Base-by-base conservation (phyloP, 2,888 invertebrate species). In the Vesta saturnalis region DNA sequence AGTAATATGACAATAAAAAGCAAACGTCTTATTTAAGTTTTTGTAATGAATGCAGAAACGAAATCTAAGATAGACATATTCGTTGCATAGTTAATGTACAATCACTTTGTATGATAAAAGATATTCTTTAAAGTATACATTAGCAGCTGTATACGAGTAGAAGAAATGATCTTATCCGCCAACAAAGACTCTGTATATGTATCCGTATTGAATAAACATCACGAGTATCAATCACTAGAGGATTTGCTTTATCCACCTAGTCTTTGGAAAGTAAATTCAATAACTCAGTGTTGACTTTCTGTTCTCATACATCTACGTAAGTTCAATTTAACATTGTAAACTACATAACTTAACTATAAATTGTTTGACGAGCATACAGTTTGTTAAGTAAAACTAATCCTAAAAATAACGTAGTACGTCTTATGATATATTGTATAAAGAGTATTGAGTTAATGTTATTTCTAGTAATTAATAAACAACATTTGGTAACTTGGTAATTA, bases 271-370 rank as follows among this genome's bases (percentile, higher is more conserved):
- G 77, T 76, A 77, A 76, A 78, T 78, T 78, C 79, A 77, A 78
- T 79, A 79, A 79, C 78, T 78, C 79, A 79, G 76, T 76, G 76
- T 78, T 76, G 78, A 77, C 77, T 78, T 75, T 77, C 75, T 69
- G 73, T 74, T 77, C 76, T 75, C 72, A 58, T 59, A 58, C 59
- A 69, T 67, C 70, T 67, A 71, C 67, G 70, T 63, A 67, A 60
- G 63, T 18, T 23, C 59, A 69, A 60, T 70, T 65, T 64, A 63
- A 70, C 55, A 64, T 67, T 60, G 63, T 58, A 59, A 35, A 64
- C 67, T 22, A 73, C 72, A 73, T 69, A 69, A 64, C 52, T 39
- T 19, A 10, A 58, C 58, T 67, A 67, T 57, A 56, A 57, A 21
- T 49, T 60, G 39, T 43, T 54, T 5, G 19, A 22, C n/a, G 14